phyloP scores from a whole-genome alignment of 2,113 vertebrate species.

The Gnathonemus echidnorhynchus region DNA sequence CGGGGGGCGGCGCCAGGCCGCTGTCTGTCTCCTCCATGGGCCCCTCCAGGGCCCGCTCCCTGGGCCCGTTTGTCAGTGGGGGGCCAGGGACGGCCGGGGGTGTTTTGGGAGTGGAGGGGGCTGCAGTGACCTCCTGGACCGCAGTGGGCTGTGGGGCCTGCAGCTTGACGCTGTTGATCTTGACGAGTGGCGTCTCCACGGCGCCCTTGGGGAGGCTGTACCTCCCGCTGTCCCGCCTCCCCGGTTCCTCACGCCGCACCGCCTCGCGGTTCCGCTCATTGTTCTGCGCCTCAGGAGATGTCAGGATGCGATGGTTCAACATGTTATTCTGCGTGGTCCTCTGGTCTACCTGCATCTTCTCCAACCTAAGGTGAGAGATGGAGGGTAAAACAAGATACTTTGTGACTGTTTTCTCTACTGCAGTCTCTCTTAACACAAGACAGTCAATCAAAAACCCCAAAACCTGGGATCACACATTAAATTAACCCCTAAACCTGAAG shows the following conservation, averaged over 20 bases:
- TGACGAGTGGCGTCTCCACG: slow-evolving; percentile 63
- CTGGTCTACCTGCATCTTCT: slow-evolving; percentile 64
- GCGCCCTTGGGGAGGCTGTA: slow-evolving; percentile 66
- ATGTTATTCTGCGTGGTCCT: slow-evolving; percentile 71
- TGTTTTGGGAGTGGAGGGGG: slow-evolving; percentile 33
- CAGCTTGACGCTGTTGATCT: slow-evolving; percentile 71
- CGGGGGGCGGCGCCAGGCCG: slow-evolving; percentile 19
- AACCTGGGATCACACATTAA: background rate
- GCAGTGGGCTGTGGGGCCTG: slow-evolving; percentile 59
- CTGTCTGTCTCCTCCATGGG: slow-evolving; percentile 48
- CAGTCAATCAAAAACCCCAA: background rate
- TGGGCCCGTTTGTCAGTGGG: slow-evolving; percentile 44
- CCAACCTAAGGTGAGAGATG: slow-evolving; percentile 43
- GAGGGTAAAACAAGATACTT: background rate
- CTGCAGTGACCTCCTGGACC: slow-evolving; percentile 36
- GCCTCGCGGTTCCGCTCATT: slow-evolving; percentile 79
- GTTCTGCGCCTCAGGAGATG: slow-evolving; percentile 83
- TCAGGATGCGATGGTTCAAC: slow-evolving; percentile 73
- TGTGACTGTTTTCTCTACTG: background rate
- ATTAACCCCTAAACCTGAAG: background rate
- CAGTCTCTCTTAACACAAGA: background rate
- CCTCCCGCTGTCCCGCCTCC: slow-evolving; percentile 61
- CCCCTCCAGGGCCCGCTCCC: slow-evolving; percentile 42
- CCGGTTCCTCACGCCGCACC: slow-evolving; percentile 36
- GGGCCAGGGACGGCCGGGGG: background rate